These are phyloP conservation scores for Xiphias gladius DNA, from an alignment of 2,113 vertebrate species.

Conservation along the genomic window DNA sequence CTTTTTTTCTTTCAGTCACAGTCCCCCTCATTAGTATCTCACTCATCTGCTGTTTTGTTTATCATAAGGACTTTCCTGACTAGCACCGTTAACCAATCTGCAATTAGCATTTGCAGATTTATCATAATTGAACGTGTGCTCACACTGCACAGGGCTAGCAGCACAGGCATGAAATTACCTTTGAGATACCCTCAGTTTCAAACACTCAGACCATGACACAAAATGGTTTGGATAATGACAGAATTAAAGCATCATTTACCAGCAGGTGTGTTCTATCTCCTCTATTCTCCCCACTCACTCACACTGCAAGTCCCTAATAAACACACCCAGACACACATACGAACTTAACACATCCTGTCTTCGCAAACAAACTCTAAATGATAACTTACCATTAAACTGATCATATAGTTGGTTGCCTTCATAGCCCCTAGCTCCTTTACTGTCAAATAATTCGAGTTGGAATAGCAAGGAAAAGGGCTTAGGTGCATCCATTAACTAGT, in stretches of 20 bases:
- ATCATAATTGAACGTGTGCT: conserved; percentile 58
- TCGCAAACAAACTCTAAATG: not conserved
- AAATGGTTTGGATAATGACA: conserved; percentile 27
- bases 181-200: conserved; percentile 26
- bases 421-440: not conserved
- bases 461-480: not conserved
- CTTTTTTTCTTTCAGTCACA: not conserved
- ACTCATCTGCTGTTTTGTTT: conserved; percentile 56
- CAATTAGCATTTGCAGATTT: conserved; percentile 64
- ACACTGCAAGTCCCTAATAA: not conserved
- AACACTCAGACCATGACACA: conserved; percentile 2
- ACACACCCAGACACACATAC: not conserved
- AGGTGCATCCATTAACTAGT: not conserved
- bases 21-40: conserved; percentile 19
- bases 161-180: conserved; percentile 50
- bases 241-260: conserved; percentile 43
- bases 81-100: conserved; percentile 48
- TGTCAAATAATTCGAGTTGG: not conserved
- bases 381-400: not conserved
- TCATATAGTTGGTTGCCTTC: not conserved
- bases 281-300: not conserved
- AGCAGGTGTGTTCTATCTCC: not conserved
- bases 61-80: conserved; percentile 55
- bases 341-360: not conserved
- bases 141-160: conserved; percentile 9